phyloP scores from a whole-genome alignment of 2,113 vertebrate genomes.

The Lipotes vexillifer region DNA sequence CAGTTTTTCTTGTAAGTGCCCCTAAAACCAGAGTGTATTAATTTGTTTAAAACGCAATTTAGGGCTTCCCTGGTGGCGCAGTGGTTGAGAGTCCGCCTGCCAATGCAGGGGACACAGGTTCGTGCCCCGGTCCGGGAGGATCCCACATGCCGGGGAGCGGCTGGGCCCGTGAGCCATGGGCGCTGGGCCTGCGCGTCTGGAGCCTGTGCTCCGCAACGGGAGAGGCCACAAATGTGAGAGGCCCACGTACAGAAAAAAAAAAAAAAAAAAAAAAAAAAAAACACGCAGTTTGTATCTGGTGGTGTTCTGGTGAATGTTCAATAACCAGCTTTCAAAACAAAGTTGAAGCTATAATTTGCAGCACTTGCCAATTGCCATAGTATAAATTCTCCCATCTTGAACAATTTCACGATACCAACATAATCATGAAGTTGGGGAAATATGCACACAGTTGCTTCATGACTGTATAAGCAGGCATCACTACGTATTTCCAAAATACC shows the following conservation, averaged over 20 bases:
- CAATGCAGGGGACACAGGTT: too few species aligned
- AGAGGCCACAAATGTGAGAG: too few species aligned
- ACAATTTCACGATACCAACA: background rate
- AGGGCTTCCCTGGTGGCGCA: too few species aligned
- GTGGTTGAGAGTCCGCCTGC: too few species aligned
- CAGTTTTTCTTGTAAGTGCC: background rate
- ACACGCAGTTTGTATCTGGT: background rate
- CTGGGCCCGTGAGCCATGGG: too few species aligned
- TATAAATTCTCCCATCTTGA: background rate
- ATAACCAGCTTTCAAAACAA: background rate
- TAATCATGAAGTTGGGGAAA: background rate
- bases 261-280: too few species aligned
- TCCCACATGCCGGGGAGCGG: too few species aligned
- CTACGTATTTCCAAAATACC: background rate
- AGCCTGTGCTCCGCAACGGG: too few species aligned
- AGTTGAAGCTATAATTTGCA: background rate
- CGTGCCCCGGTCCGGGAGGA: too few species aligned
- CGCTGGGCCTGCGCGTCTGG: too few species aligned
- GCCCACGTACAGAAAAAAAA: too few species aligned
- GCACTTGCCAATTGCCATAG: background rate
- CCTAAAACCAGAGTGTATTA: background rate
- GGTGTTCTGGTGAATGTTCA: background rate
- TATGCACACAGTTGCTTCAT: background rate
- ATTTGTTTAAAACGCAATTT: background rate
- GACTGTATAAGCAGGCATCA: background rate